A percentile compares a stretch with the other conserved stretches of the same genome.
These are phyloP conservation scores for Acanthis flammea DNA, from an alignment of 2,797 vertebrate genomes.

Conservation along the genomic window DNA sequence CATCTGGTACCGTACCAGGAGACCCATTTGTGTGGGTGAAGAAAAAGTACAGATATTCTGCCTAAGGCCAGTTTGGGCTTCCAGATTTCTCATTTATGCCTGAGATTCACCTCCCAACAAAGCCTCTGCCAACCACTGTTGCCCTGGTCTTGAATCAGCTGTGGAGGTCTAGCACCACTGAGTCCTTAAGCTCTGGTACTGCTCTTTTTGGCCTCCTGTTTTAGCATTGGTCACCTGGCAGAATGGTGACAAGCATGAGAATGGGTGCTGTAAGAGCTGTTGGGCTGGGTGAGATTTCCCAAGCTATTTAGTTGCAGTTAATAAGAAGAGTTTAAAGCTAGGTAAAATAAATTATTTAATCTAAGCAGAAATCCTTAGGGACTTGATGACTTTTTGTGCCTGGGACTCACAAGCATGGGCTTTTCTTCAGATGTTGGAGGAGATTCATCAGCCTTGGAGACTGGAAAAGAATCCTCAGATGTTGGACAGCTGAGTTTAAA, in stretches of 20 bases:
- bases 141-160: not conserved
- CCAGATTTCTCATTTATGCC: not conserved
- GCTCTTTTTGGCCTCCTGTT: not conserved
- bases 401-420: not conserved
- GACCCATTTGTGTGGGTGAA: not conserved
- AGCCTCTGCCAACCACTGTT: not conserved
- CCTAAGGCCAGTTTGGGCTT: not conserved
- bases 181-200: not conserved
- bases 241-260: not conserved
- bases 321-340: not conserved
- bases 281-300: not conserved
- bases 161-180: fast-evolving
- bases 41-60: not conserved
- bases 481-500: not conserved
- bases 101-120: not conserved
- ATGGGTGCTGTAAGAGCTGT: not conserved
- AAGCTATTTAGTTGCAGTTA: not conserved
- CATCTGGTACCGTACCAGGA: fast-evolving
- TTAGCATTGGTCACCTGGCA: not conserved
- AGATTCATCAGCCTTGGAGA: not conserved
- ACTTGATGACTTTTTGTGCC: not conserved
- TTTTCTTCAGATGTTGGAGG: not conserved
- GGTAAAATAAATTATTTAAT: not conserved
- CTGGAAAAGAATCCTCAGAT: not conserved
- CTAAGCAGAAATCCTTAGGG: not conserved